Conservation (phyloP, 2,113 vertebrate species). For the Ochotona curzoniae region DNA sequence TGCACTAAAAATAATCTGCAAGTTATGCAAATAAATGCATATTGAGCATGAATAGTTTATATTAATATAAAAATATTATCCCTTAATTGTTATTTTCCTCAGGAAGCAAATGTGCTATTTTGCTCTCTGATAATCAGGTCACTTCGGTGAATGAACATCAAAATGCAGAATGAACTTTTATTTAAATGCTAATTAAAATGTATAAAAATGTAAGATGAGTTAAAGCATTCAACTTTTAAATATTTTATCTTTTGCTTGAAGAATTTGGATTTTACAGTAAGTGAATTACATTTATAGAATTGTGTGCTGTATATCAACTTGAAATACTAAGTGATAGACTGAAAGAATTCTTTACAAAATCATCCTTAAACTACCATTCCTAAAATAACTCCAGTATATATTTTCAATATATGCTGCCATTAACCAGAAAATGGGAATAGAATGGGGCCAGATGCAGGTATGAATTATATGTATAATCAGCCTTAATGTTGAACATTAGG, state of each 20-base stretch:
- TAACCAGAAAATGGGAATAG: background rate
- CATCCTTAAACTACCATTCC: background rate
- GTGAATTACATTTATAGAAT: background rate
- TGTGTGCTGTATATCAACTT: constrained; percentile 1
- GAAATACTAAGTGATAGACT: constrained; percentile 37
- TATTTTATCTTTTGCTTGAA: constrained; percentile 16
- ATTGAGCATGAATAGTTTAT: background rate
- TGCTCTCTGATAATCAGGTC: background rate
- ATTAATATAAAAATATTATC: background rate
- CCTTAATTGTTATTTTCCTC: background rate
- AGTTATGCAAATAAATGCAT: background rate
- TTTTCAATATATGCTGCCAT: background rate
- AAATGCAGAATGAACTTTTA: background rate
- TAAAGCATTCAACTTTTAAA: constrained; percentile 5
- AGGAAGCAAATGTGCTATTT: background rate
- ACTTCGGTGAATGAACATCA: constrained; percentile 54
- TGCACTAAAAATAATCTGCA: background rate
- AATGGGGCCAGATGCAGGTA: constrained; percentile 46
- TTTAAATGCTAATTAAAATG: constrained; percentile 40
- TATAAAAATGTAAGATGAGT: background rate
- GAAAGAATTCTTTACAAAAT: background rate
- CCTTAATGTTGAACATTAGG: constrained; percentile 18
- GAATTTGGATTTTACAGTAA: constrained; percentile 21
- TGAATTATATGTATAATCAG: constrained; percentile 63
- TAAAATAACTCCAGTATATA: constrained; percentile 25